Evolutionary conservation across 2,888 invertebrate genomes (phyloP), one percentile per base, ranked within the genome.

Genomic region (Archips xylosteana): DNA sequence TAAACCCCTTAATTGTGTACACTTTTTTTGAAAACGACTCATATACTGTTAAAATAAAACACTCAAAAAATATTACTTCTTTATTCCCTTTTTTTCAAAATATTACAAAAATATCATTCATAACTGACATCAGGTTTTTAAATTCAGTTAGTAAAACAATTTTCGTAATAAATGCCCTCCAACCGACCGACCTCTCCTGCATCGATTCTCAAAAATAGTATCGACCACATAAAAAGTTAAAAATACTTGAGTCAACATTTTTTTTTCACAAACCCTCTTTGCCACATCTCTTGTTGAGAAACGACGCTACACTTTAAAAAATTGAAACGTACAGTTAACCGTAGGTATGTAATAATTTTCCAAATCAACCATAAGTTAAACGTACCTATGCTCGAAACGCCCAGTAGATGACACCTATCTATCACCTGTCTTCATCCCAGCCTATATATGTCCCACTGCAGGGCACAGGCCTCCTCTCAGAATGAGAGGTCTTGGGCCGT

Each of bases 151-250:
- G 23, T 45, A 59, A 59, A 66, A 57, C 57, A 70, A 45, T 73
- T 67, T 73, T 73, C 69, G 73, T 63, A 73, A 69, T 68, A 73
- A 73, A 73, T 73, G 73, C 73, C 59, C n/a, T 42, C 45, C 13
- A 54, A 36, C n/a, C n/a, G 2, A 15, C 23, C 23, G 2, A 15
- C 23, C 23, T 15, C 9, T 6, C 15, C 8, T 15, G 6, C 54
- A 23, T 54, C 54, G 54, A 23, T 54, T 23, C 54, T 54, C 54
- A 54, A 8, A 23, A 54, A 1, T 54, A 51, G 1, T 15, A 6
- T n/a, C 12, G 4, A 51, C 4, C 13, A 3, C n/a, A 5, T 51
- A 6, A 51, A 51, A 51, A 51, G 51, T 51, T n/a, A 2, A 45
- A 45, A 45, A 6, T 39, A 39, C 5, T 3, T 12, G 12, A 45